Conservation (phyloP, 35 echinoderm and acorn worm species). For the Apostichopus parvimensis region DNA sequence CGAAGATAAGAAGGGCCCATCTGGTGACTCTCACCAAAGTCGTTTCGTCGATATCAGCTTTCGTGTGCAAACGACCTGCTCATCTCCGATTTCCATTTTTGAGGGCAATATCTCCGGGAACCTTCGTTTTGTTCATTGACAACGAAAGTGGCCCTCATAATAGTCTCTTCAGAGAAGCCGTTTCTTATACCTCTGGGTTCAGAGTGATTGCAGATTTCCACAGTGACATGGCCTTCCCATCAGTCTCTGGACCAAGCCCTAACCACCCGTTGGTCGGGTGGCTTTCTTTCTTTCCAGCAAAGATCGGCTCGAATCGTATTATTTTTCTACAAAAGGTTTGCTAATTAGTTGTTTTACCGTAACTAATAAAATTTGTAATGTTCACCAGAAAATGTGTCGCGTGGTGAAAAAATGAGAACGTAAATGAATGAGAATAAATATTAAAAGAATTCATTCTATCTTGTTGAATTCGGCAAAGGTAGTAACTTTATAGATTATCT, state of each 20-base stretch:
- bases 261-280: background rate
- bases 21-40: conserved; percentile 25
- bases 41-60: conserved; percentile 6
- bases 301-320: background rate
- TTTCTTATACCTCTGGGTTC: background rate
- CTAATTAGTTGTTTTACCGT: background rate
- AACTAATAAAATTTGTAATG: background rate
- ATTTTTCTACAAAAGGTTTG: background rate
- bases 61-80: background rate
- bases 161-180: background rate
- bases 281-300: conserved; percentile 30
- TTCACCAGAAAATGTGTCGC: background rate
- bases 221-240: background rate
- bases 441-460: too few species aligned
- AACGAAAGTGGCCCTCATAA: background rate
- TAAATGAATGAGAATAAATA: too few species aligned
- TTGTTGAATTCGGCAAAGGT: too few species aligned
- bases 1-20: background rate
- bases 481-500: too few species aligned
- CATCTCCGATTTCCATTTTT: conserved; percentile 11
- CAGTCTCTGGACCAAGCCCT: background rate
- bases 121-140: conserved; percentile 35
- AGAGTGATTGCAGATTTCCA: background rate
- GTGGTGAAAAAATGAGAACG: too few species aligned
- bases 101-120: background rate